Evolutionary conservation across 1,140 invertebrate species (phyloP).

Genomic region (Melipona quadrifasciata): DNA sequence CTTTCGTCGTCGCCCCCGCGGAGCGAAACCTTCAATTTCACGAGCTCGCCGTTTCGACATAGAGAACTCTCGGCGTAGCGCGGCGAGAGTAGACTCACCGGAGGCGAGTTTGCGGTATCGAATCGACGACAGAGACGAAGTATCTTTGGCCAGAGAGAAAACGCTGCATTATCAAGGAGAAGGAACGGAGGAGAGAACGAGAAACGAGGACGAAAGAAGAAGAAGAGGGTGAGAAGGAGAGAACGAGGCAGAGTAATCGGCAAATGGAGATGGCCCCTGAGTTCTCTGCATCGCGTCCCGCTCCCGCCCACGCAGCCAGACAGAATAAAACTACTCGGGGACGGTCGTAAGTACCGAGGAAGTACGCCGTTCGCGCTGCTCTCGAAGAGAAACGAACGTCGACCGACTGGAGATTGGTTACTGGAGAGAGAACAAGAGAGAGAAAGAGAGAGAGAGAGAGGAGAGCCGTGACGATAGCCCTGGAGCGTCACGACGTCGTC

Average conservation of each 20-base stretch:
- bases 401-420: conserved; percentile 7
- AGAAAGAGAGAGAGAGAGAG: conserved; percentile 13
- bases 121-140: conserved; percentile 16
- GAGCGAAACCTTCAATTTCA: conserved; percentile 52
- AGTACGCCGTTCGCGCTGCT: conserved; percentile 69
- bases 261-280: conserved; percentile 72
- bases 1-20: conserved; percentile 52
- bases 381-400: conserved; percentile 51
- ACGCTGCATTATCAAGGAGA: background rate
- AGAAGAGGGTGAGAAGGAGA: background rate
- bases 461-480: conserved; percentile 57
- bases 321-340: conserved; percentile 79
- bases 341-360: conserved; percentile 76
- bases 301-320: conserved; percentile 77
- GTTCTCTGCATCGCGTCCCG: conserved; percentile 64
- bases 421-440: background rate
- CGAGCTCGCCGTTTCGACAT: conserved; percentile 23
- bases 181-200: background rate
- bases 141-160: background rate
- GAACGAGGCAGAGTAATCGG: conserved; percentile 67
- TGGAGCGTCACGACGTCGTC: conserved; percentile 54
- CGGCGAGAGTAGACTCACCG: conserved; percentile 18
- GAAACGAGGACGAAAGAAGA: background rate
- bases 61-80: background rate
- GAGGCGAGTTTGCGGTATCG: conserved; percentile 51